Evolutionary conservation across 2,888 invertebrate species (phyloP).

Genomic region (Gymnoscelis rufifasciata): DNA sequence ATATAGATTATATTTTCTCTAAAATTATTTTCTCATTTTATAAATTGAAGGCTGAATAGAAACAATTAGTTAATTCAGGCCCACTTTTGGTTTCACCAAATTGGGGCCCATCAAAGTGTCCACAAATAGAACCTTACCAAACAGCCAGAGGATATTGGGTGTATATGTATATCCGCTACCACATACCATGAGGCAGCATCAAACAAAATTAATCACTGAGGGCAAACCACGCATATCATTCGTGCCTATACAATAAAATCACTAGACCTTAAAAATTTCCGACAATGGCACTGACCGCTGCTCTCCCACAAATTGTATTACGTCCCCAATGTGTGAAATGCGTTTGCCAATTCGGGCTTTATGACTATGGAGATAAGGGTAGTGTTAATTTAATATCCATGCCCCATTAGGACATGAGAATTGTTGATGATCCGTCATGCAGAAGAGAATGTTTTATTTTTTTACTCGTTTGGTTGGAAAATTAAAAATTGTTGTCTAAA

Average conservation of each 20-base stretch:
- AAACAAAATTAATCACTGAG: slow-evolving; percentile 38
- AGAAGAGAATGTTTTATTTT: slow-evolving; percentile 13
- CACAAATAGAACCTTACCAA: not conserved
- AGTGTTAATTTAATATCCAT: slow-evolving; percentile 12
- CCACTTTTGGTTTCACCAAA: not conserved
- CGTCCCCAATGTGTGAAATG: slow-evolving; percentile 19
- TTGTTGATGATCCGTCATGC: slow-evolving; percentile 13
- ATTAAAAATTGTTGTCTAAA: slow-evolving; percentile 23
- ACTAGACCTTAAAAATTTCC: slow-evolving; percentile 38
- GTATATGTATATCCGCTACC: not conserved
- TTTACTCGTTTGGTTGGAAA: slow-evolving; percentile 7
- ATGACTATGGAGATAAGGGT: slow-evolving; percentile 11
- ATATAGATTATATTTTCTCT: no score
- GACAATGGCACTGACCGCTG: slow-evolving; percentile 30
- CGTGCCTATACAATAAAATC: slow-evolving; percentile 30
- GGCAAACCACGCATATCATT: slow-evolving; percentile 38
- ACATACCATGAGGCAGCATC: slow-evolving; percentile 22
- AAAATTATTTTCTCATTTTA: no score
- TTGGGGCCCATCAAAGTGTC: not conserved
- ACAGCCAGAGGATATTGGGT: not conserved
- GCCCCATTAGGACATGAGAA: slow-evolving; percentile 11
- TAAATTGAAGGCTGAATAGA: no score
- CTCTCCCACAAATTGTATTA: slow-evolving; percentile 29
- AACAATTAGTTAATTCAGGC: no score
- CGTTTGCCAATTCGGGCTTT: slow-evolving; percentile 17